Base-by-base conservation (phyloP, 1,140 invertebrate genomes). In the Pogonus chalceus region DNA sequence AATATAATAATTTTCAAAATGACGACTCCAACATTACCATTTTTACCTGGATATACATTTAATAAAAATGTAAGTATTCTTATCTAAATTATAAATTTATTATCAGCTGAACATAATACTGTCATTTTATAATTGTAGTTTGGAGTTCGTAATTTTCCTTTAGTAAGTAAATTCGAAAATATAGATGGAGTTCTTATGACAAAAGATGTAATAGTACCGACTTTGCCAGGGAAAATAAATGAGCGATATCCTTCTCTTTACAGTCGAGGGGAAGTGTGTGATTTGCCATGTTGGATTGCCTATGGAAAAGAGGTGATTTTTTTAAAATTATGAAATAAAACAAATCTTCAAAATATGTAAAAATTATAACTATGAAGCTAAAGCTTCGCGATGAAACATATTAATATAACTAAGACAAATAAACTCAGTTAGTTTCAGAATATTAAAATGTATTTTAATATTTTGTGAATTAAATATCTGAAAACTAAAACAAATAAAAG, bases 251-350 rank as follows among this genome's bases (percentile, higher is more conserved):
- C 82, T 0, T 82, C 83, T 0, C 59, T 88, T 58, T 84, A 84
- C 70, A 74, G 79, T 0, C 73, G 77, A 21, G 82, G 85, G 51
- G 80, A 85, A 61, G 80, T 77, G 1, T 74, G 78, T 1, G 82
- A 84, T 59, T 61, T 85, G 35, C 90, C 90, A 0, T 72, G 85
- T 0, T 95, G 91, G 91, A 74, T 94, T 23, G 81, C 84, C 37
- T 92, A 85, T 69, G 90, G 94, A 65, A 87, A 90, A 72, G 80
- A 93, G 72, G 87, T 86, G 65, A 54, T 64, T 62, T 20, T 53
- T 2, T 35, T 54, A 14, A 9, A 43, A 43, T 18, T n/a, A n/a
- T n/a, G n/a, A n/a, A n/a, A n/a, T n/a, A n/a, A n/a, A n/a, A n/a
- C n/a, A n/a, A n/a, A n/a, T n/a, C n/a, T n/a, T n/a, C n/a, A n/a